Evolutionary conservation across 1,140 invertebrate genomes (phyloP).

Genomic region (Oreohelix idahoensis): DNA sequence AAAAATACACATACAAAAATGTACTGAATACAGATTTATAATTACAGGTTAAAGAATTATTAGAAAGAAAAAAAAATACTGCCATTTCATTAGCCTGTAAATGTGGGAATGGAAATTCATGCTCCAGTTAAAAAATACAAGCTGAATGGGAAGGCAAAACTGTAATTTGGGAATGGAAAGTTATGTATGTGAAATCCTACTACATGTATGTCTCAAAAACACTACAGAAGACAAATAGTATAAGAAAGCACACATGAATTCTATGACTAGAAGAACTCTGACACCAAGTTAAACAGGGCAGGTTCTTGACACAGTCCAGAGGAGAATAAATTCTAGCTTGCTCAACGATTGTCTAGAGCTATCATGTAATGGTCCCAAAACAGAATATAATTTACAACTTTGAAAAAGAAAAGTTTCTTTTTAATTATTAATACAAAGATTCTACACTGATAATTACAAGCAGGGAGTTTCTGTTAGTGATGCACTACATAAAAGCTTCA

Average conservation of each 20-base stretch:
- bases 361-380: slow-evolving; percentile 41
- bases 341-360: slow-evolving; percentile 27
- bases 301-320: neutral
- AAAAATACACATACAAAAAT: too few relatives aligned
- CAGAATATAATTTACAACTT: slow-evolving; percentile 24
- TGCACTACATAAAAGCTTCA: too few relatives aligned
- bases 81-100: neutral
- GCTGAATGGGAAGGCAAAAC: neutral
- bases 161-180: neutral
- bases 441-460: too few relatives aligned
- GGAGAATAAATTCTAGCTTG: neutral
- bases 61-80: neutral
- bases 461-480: too few relatives aligned
- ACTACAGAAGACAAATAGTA: too few relatives aligned
- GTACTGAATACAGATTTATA: too few relatives aligned
- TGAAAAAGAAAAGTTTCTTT: neutral
- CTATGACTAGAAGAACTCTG: neutral
- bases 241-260: too few relatives aligned
- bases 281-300: neutral
- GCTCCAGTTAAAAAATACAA: neutral
- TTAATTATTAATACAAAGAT: neutral
- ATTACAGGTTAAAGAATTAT: too few relatives aligned
- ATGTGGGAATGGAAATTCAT: neutral
- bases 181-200: too few relatives aligned
- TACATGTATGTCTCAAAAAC: too few relatives aligned